Evolutionary conservation across 2,797 vertebrate species (phyloP).

Genomic region (Ctenosaura bakeri): DNA sequence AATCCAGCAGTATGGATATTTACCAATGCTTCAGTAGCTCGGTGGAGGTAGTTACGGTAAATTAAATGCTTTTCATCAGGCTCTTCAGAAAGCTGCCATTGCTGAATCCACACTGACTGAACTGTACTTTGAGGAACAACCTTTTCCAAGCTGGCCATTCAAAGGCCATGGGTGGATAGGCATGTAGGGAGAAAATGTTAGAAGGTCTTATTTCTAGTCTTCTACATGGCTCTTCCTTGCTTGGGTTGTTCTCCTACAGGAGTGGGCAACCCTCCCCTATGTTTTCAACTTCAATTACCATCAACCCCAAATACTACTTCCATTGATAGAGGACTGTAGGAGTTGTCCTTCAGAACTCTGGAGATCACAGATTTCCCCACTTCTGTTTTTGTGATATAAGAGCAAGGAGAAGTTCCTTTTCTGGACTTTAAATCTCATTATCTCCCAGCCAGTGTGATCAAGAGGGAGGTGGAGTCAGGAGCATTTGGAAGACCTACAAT

Average conservation of each 20-base stretch:
- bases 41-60: slow-evolving; percentile 66
- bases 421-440: background rate
- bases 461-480: no score
- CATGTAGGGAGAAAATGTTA: slow-evolving; percentile 23
- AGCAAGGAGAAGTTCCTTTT: background rate
- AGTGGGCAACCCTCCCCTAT: background rate
- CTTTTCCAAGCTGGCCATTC: slow-evolving; percentile 40
- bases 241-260: background rate
- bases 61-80: slow-evolving; percentile 68
- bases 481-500: no score
- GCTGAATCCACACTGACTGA: slow-evolving; percentile 73
- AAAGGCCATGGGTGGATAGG: slow-evolving; percentile 11
- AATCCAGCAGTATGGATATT: slow-evolving; percentile 57
- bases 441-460: background rate
- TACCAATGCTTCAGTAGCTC: slow-evolving; percentile 53
- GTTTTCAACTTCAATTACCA: background rate
- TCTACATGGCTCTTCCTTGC: background rate
- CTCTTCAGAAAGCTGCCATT: slow-evolving; percentile 50
- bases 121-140: slow-evolving; percentile 59
- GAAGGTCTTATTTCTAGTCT: accelerated
- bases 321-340: background rate
- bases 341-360: background rate
- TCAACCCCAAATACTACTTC: background rate
- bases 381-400: background rate
- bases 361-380: background rate